Percentiles rank a stretch among this genome's conserved stretches.
phyloP scores from a whole-genome alignment of 2,113 vertebrate genomes.

The Pomatorhinus ruficollis region DNA sequence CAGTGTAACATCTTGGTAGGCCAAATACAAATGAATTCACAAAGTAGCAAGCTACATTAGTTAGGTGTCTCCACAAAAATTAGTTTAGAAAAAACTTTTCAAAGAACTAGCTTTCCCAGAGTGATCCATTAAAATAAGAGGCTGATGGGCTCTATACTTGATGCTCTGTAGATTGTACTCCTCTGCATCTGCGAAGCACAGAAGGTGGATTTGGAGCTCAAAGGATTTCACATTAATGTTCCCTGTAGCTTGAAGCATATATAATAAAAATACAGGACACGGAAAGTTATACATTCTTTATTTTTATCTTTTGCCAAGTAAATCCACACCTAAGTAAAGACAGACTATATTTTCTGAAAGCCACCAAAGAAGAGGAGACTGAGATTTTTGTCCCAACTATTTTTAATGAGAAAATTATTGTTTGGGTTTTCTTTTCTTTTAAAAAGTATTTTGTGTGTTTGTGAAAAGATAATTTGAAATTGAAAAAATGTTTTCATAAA shows the following conservation, averaged over 20 bases:
- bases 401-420: background rate
- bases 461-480: background rate
- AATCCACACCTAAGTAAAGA: background rate
- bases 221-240: background rate
- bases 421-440: background rate
- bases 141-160: background rate
- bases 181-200: background rate
- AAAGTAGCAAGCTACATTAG: background rate
- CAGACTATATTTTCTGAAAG: background rate
- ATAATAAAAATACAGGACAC: background rate
- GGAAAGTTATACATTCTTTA: background rate
- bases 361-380: background rate
- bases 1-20: background rate
- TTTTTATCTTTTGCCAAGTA: background rate
- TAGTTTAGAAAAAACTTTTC: background rate
- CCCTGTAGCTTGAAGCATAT: background rate
- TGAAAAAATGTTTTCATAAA: background rate
- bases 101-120: background rate
- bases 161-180: background rate
- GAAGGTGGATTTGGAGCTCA: background rate
- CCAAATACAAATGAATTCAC: background rate
- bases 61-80: background rate
- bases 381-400: background rate
- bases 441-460: background rate
- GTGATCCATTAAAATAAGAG: background rate